Conservation (phyloP, 2,888 invertebrate species). For the Drosophila cognata region DNA sequence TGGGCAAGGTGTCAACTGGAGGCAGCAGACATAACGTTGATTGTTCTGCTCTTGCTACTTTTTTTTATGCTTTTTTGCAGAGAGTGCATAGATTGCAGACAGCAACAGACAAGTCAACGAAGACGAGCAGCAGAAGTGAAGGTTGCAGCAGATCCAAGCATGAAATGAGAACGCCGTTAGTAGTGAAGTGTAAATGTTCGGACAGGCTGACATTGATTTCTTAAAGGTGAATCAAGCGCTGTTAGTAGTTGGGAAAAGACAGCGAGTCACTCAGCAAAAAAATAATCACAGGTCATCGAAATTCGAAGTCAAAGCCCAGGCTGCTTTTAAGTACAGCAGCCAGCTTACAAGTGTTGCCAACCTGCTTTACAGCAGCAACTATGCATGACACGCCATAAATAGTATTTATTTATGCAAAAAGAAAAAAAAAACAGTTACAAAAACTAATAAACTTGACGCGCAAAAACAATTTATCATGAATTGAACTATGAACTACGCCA, state of each 20-base stretch:
- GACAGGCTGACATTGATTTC: slow-evolving; percentile 1
- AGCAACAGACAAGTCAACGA: slow-evolving; percentile 37
- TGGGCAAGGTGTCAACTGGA: slow-evolving; percentile 72
- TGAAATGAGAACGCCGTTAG: slow-evolving; percentile 6
- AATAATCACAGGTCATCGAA: not conserved
- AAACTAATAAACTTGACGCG: slow-evolving; percentile 32
- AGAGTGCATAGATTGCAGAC: slow-evolving; percentile 35
- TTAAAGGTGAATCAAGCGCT: not conserved
- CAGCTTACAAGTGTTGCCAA: slow-evolving; percentile 23
- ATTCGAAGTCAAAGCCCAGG: not conserved
- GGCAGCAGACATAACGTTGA: slow-evolving; percentile 67
- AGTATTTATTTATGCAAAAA: slow-evolving; percentile 23
- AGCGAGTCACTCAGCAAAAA: not conserved
- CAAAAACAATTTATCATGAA: slow-evolving; percentile 27
- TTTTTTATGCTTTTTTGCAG: slow-evolving; percentile 16
- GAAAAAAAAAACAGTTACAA: slow-evolving; percentile 26
- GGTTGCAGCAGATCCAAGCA: not conserved
- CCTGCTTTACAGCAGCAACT: slow-evolving; percentile 23
- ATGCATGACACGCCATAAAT: slow-evolving; percentile 17
- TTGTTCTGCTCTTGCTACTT: slow-evolving; percentile 48
- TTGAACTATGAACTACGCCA: slow-evolving; percentile 22
- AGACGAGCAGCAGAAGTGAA: slow-evolving; percentile 14
- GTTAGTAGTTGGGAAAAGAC: not conserved
- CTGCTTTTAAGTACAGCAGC: slow-evolving; percentile 3
- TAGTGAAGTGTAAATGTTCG: not conserved